Percentiles rank a stretch among this genome's conserved stretches.
Evolutionary conservation across 2,888 invertebrate species (phyloP).

Genomic region (Pyrochroa serraticornis): DNA sequence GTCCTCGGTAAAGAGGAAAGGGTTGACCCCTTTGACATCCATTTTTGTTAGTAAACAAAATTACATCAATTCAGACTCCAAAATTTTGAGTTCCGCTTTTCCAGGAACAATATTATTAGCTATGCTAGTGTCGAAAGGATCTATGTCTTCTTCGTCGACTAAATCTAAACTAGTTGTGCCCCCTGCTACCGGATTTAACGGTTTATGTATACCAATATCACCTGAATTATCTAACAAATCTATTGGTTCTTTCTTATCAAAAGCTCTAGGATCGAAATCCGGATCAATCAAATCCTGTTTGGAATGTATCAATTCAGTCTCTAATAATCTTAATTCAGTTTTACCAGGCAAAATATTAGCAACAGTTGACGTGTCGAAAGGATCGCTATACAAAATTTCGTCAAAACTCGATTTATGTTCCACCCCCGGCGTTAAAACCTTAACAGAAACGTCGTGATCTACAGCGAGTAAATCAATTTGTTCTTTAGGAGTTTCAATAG

Average conservation of each 20-base stretch:
- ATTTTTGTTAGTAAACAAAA: slow-evolving; percentile 41
- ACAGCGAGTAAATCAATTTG: slow-evolving; percentile 59
- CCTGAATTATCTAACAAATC: slow-evolving; percentile 49
- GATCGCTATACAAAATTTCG: slow-evolving; percentile 68
- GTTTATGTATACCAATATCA: slow-evolving; percentile 49
- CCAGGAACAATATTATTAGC: slow-evolving; percentile 77
- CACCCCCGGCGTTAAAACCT: slow-evolving; percentile 71
- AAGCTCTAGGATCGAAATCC: slow-evolving; percentile 64
- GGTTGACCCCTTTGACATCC: slow-evolving; percentile 69
- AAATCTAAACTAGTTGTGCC: slow-evolving; percentile 50
- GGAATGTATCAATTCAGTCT: slow-evolving; percentile 73
- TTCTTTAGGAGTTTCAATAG: slow-evolving; percentile 30
- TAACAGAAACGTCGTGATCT: slow-evolving; percentile 67
- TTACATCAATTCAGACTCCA: slow-evolving; percentile 76
- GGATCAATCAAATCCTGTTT: slow-evolving; percentile 48
- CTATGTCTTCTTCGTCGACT: slow-evolving; percentile 61
- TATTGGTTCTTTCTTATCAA: slow-evolving; percentile 34
- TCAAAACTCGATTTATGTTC: slow-evolving; percentile 45
- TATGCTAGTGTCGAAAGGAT: slow-evolving; percentile 87
- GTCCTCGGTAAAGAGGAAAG: slow-evolving; percentile 79
- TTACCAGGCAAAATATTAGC: slow-evolving; percentile 76
- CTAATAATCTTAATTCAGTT: slow-evolving; percentile 78
- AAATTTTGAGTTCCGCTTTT: slow-evolving; percentile 75
- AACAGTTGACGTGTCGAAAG: slow-evolving; percentile 88
- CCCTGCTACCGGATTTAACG: slow-evolving; percentile 53